Conservation (phyloP, 2,113 vertebrate genomes). For the Zosterops pallidus region DNA sequence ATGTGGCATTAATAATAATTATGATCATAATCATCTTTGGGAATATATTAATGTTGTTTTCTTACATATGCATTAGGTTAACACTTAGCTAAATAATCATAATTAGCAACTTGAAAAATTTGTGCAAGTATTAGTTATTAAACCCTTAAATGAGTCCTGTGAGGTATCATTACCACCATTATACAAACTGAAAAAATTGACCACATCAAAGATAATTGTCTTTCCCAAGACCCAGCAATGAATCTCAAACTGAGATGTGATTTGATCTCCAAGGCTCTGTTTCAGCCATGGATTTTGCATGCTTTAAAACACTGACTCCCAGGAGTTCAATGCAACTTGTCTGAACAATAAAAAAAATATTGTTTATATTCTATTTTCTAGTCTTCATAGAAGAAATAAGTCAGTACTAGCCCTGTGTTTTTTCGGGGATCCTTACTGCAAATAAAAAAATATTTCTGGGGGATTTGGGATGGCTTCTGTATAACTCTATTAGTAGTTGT, state of each 20-base stretch:
- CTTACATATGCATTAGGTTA: slow-evolving; percentile 35
- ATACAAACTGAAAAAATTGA: slow-evolving; percentile 20
- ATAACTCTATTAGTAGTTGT: background rate
- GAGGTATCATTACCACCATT: slow-evolving; percentile 51
- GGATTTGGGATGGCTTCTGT: background rate
- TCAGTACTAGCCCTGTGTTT: background rate
- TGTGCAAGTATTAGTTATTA: slow-evolving; percentile 18
- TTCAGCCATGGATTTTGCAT: background rate
- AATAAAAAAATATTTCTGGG: background rate
- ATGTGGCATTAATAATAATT: background rate
- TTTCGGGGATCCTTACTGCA: background rate
- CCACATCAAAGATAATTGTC: slow-evolving; percentile 53
- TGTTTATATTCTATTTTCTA: background rate
- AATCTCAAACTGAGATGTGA: background rate
- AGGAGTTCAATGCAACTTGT: background rate
- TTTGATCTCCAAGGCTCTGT: background rate
- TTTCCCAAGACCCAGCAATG: slow-evolving; percentile 2
- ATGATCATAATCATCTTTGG: background rate
- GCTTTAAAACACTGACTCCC: background rate
- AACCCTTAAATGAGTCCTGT: slow-evolving; percentile 14
- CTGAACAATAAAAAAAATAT: background rate
- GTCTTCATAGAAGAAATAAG: background rate
- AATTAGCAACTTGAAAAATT: slow-evolving; percentile 39
- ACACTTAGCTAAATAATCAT: slow-evolving; percentile 37
- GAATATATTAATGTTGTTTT: slow-evolving; percentile 26